Evolutionary conservation across 2,113 vertebrate genomes (phyloP), one percentile per base, ranked within the genome.

Genomic region (Sphyrna mokarran): DNA sequence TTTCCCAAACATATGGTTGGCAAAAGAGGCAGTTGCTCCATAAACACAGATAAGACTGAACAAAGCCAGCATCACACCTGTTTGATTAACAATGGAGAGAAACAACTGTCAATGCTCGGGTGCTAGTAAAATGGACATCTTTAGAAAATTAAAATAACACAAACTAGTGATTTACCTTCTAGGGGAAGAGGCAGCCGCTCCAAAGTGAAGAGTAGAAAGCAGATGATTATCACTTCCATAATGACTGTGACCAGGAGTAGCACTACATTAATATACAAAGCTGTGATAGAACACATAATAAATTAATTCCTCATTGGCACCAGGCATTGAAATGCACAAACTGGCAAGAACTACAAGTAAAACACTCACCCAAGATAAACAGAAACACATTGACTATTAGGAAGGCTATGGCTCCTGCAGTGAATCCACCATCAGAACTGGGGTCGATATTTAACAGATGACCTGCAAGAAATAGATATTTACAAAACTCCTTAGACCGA

Each of bases 181-280:
- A 98, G 97, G 0, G 97, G 96, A 96, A 98, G 97, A 68, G 98
- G 98, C 3, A 99, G 97, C 13, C 11, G 97, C n/a, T 97, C 96
- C 96, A 98, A 16, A 0, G 98, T 98, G 76, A 98, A 98, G 76
- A 99, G 98, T 66, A 99, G 97, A 76, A 99, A 98, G 96, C 98
- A 98, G 91, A 98, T 37, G 10, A 98, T 96, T 96, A 98, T 76
- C 40, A 98, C 96, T 97, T 99, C 98, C 98, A 98, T 98, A 70
- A 97, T 86, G 40, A 96, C 89, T 91, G 98, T 98, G 96, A 97
- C 95, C 96, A 97, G 96, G 96, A 98, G 96, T 54, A 98, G 97
- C 96, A 98, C 97, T 91, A 98, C 0, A n/a, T 98, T 98, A 23
- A 97, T 97, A 95, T 97, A 97, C 95, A 98, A 97, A 96, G 98